phyloP scores from a whole-genome alignment of 2,113 vertebrate genomes.

The Neogale vison region DNA sequence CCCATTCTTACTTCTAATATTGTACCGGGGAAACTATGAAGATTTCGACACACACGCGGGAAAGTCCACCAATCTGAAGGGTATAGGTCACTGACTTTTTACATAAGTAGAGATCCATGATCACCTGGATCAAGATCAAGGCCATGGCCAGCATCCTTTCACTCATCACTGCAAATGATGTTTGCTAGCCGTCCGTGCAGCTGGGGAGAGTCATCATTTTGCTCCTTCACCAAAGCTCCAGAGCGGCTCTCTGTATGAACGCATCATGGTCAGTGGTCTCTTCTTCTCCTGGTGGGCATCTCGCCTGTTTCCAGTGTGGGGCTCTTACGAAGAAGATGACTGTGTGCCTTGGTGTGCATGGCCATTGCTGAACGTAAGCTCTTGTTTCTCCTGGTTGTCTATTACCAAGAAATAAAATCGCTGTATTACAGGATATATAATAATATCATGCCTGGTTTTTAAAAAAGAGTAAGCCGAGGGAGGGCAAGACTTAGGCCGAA shows the following conservation, averaged over 20 bases:
- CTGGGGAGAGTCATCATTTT: neutral
- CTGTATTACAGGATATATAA: neutral
- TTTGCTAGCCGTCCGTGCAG: too few relatives aligned
- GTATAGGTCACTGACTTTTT: neutral
- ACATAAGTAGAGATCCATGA: neutral
- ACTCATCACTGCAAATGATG: too few relatives aligned
- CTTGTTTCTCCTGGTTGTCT: neutral
- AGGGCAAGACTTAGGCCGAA: neutral
- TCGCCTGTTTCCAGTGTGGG: neutral
- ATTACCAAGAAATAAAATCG: neutral
- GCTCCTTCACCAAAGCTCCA: neutral
- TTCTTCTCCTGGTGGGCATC: neutral
- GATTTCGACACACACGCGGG: neutral
- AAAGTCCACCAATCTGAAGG: neutral
- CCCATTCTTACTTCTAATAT: neutral
- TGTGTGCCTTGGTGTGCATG: neutral
- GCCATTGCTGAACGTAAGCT: neutral
- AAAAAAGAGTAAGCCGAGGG: conserved; percentile 26
- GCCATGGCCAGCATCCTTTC: neutral
- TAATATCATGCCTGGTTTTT: conserved; percentile 6
- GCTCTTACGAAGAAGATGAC: neutral
- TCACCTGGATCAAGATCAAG: neutral
- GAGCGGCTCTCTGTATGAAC: neutral
- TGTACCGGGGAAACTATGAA: neutral
- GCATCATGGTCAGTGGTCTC: neutral